Evolutionary conservation across 1,140 invertebrate species (phyloP).

Genomic region (Habropoda laboriosa): DNA sequence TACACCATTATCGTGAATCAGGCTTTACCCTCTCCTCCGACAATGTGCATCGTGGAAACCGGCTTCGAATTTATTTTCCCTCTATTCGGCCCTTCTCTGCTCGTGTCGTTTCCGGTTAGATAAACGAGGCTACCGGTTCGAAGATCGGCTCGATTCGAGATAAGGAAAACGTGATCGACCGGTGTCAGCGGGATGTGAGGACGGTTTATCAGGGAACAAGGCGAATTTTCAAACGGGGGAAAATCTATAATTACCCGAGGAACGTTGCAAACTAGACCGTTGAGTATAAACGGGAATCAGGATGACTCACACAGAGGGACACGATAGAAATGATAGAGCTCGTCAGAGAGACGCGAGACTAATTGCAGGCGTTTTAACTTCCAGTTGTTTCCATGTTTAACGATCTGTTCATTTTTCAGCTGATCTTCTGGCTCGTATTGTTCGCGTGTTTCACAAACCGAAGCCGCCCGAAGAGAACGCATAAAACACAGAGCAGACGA

Average conservation of each 20-base stretch:
- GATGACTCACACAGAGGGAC: conserved; percentile 51
- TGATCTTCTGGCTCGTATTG: background rate
- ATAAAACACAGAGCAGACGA: background rate
- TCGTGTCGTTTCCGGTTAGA: background rate
- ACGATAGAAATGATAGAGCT: conserved; percentile 36
- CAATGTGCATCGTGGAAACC: background rate
- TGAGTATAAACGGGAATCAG: conserved; percentile 28
- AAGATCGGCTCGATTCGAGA: no score
- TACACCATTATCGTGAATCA: no score
- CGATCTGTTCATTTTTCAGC: conserved; percentile 41
- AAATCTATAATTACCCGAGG: conserved; percentile 13
- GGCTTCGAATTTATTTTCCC: background rate
- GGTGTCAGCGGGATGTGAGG: background rate
- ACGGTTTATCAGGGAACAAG: background rate
- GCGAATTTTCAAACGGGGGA: conserved; percentile 5
- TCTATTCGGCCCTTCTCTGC: no score
- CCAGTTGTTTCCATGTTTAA: conserved; percentile 42
- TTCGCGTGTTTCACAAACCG: background rate
- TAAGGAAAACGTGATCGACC: background rate
- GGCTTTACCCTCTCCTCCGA: no score
- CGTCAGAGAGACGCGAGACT: conserved; percentile 27
- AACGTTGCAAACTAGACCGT: background rate
- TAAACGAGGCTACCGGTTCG: background rate
- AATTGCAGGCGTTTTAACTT: conserved; percentile 56
- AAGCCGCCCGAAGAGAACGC: background rate